Base-by-base conservation (phyloP, 2,113 vertebrate species). In the Anarrhichthys ocellatus region DNA sequence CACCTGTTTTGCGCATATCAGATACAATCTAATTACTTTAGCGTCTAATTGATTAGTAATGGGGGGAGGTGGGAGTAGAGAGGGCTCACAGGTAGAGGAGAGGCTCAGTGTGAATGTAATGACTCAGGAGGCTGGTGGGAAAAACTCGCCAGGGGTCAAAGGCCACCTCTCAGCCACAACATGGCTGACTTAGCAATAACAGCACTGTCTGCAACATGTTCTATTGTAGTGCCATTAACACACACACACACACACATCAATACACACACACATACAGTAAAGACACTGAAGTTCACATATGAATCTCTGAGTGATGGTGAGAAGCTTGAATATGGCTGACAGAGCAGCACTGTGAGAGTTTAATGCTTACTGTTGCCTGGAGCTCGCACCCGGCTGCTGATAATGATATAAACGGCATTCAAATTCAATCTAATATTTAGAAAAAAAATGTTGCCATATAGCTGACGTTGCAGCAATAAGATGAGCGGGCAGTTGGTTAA, bases 21-120 rank as follows among this genome's bases (percentile, higher is more conserved):
- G 91, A 93, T 93, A 92, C 82, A 81, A 93, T 93, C 92, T 92
- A 88, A 93, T 92, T 93, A 92, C 87, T 88, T 84, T 79, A 82
- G 86, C 58, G 52, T 88, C 85, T 88, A 91, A 93, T 91, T 93
- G 91, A 92, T 92, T 92, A 86, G 85, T 87, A 91, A 89, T 87
- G 52, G 86, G 75, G 83, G 84, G 84, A 77, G 87, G 81, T 50
- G 78, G 84, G 64, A 68, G 81, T 18, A 36, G 72, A 40, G 71
- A 69, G 59, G 73, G 79, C 73, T 85, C 20, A 1, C 85, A 90
- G 84, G 91, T 93, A 71, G 63, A 82, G 59, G 34, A 58, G 64
- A 65, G 50, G 48, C 71, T 84, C 32, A 14, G 46, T 66, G 61
- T 83, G 89, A 46, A 76, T 78, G 42, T 70, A 87, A 85, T 76